Evolutionary conservation across 23 tunicate species (phyloP).

Genomic region (Pegea sp.): DNA sequence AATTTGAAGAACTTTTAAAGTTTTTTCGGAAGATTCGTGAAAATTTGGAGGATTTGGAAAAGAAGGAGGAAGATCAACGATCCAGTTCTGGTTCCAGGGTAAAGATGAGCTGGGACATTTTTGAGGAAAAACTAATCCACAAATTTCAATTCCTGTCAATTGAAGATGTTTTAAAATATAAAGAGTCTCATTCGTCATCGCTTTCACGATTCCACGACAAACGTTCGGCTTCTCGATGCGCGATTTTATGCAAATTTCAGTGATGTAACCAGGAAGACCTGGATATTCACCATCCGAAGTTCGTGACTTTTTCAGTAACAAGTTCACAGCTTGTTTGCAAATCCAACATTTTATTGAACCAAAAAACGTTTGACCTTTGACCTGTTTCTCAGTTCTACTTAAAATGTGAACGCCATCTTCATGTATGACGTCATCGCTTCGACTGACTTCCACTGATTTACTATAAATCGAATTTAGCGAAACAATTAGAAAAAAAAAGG

Average conservation of each 20-base stretch:
- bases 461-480: no score
- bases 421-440: no score
- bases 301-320: slow-evolving; percentile 40
- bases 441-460: no score
- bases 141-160: slow-evolving; percentile 22
- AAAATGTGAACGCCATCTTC: no score
- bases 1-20: slow-evolving; percentile 53
- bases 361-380: no score
- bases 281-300: slow-evolving; percentile 51
- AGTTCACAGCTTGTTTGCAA: slow-evolving; percentile 19
- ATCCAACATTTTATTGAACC: slow-evolving; percentile 38
- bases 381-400: no score
- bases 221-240: slow-evolving; percentile 18
- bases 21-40: background rate
- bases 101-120: slow-evolving; percentile 32
- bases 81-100: slow-evolving; percentile 66
- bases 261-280: slow-evolving; percentile 24
- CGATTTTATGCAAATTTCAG: slow-evolving; percentile 12
- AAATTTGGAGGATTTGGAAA: no score
- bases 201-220: slow-evolving; percentile 46
- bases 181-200: slow-evolving; percentile 26
- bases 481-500: no score
- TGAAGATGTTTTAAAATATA: slow-evolving; percentile 19
- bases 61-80: slow-evolving; percentile 22
- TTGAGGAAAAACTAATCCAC: slow-evolving; percentile 56